Base-by-base conservation (phyloP, 2,797 vertebrate genomes). In the Pyrocephalus nanus region DNA sequence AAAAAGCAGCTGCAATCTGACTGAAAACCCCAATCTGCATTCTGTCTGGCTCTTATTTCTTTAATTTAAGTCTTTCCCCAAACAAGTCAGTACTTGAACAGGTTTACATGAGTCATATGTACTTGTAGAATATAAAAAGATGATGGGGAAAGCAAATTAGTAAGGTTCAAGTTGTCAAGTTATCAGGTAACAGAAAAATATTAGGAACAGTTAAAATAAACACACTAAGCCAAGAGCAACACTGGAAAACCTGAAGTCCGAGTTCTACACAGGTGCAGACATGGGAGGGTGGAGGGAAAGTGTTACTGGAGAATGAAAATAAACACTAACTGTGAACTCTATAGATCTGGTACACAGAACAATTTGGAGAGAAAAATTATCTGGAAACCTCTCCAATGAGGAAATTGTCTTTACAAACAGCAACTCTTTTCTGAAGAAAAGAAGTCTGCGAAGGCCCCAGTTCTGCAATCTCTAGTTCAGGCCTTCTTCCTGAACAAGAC, bases 171-270 rank as follows among this genome's bases (percentile, higher is more conserved):
- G 50, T 30, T 88, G 36, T 66, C 76, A 83, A n/a, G 25, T 81
- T 78, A 93, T 51, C 66, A 51, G 36, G 47, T 66, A 62, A 92
- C 51, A 94, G 50, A 76, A 87, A 48, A 85, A 47, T 64, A 84
- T 30, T 53, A 73, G 32, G 45, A 45, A 70, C 8, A 38, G 27
- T 72, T 69, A 65, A 89, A 78, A 85, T 18, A 53, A 92, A 77
- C 43, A 82, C 16, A 62, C 18, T 30, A 64, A 83, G 81, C 72
- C 11, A 30, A 90, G 9, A 94, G 32, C 25, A 88, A 69, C 16
- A 45, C 21, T 17, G 19, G 60, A 57, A 92, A 94, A 73, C 25
- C 26, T 57, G 60, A 88, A 53, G 26, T 66, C n/a, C 2, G 2
- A 78, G 30, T 30, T 38, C 40, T 34, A 58, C 1, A 2, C 32